phyloP scores from a whole-genome alignment of 2,797 vertebrate genomes.

The Tapera naevia region DNA sequence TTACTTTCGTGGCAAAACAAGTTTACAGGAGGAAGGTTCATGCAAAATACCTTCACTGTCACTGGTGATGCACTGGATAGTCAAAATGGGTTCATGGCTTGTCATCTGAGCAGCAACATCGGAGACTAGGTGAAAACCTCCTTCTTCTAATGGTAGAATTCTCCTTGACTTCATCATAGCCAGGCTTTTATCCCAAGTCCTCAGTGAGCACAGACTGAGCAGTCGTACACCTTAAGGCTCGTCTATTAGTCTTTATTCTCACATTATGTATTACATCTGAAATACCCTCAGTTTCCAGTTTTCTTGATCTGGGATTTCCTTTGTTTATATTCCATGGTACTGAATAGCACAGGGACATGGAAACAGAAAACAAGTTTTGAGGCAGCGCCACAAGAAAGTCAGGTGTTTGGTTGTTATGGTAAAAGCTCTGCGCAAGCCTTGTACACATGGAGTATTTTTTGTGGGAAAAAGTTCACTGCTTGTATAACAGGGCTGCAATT shows the following conservation, averaged over 20 bases:
- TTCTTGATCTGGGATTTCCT: neutral
- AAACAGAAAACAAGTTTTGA: neutral
- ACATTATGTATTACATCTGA: neutral
- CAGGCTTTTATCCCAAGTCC: neutral
- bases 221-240: neutral
- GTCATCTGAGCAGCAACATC: neutral
- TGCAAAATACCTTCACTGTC: neutral
- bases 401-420: neutral
- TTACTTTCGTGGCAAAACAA: neutral
- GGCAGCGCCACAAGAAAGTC: neutral
- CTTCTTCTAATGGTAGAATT: neutral
- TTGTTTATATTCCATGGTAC: neutral
- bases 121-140: neutral
- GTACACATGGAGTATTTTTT: neutral
- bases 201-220: neutral
- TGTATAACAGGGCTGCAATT: neutral
- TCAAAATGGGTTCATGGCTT: neutral
- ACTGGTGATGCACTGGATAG: neutral
- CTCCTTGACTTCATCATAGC: neutral
- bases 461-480: neutral
- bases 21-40: neutral
- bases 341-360: neutral
- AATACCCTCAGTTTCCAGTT: neutral
- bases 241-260: neutral
- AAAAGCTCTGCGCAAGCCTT: neutral